Percentiles rank a stretch among this genome's conserved stretches.
Evolutionary conservation across 2,113 vertebrate genomes (phyloP).

Genomic region (Calonectris borealis): DNA sequence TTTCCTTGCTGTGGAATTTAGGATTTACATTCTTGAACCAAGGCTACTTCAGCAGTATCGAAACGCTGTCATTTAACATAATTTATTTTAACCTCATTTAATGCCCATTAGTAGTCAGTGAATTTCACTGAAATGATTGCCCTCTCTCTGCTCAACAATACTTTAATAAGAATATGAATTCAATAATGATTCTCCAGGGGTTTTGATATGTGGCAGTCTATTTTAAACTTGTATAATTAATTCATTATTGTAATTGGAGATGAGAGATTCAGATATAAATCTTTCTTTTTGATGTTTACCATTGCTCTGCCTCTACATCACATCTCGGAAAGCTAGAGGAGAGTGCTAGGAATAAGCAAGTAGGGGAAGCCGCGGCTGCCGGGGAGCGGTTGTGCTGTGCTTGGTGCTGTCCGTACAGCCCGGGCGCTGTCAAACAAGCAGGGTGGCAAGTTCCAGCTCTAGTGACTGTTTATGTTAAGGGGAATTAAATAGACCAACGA

Average conservation of each 20-base stretch:
- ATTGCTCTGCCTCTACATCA: background rate
- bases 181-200: background rate
- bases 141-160: background rate
- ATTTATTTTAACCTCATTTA: conserved; percentile 1
- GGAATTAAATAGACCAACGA: background rate
- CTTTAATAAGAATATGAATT: background rate
- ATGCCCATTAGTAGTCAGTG: background rate
- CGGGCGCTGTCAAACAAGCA: accelerated
- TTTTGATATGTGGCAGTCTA: background rate
- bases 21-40: background rate
- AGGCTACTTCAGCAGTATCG: background rate
- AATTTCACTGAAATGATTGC: background rate
- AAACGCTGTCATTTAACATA: background rate
- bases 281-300: background rate
- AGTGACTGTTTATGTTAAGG: background rate
- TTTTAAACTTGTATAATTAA: background rate
- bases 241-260: background rate
- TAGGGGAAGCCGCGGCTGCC: background rate
- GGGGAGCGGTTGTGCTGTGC: background rate
- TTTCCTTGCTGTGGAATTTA: background rate
- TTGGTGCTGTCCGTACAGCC: background rate
- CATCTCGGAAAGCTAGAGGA: too few species aligned
- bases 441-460: accelerated
- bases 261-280: background rate
- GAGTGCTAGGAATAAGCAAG: accelerated